A percentile compares a stretch with the other conserved stretches of the same genome.
These are phyloP conservation scores for Myotis vivesi DNA, from an alignment of 2,797 vertebrate genomes.

Conservation along the genomic window DNA sequence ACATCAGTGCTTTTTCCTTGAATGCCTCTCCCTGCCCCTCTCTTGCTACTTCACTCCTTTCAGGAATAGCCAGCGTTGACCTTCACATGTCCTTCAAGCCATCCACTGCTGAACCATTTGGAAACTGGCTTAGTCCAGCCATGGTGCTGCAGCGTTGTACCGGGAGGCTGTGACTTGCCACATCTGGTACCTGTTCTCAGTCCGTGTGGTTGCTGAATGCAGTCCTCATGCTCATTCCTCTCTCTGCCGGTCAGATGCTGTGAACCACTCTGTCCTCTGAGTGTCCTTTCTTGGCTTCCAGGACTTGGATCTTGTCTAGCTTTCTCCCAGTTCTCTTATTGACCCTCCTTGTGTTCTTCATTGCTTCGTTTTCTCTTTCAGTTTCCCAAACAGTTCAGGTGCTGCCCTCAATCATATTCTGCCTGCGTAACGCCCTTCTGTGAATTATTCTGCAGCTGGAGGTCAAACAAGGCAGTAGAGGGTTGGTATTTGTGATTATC, in stretches of 20 bases:
- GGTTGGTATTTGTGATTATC: not conserved
- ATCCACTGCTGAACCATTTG: rapidly evolving
- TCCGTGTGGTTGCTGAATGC: not conserved
- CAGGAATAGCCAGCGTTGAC: rapidly evolving
- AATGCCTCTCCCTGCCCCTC: not conserved
- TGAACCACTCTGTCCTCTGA: not conserved
- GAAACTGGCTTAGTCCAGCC: not conserved
- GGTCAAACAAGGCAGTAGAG: not conserved
- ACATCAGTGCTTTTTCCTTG: rapidly evolving
- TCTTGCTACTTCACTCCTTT: not conserved
- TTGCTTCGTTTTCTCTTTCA: not conserved
- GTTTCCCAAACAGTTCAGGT: not conserved
- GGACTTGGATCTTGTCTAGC: not conserved
- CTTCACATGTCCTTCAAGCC: rapidly evolving
- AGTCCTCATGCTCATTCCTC: not conserved
- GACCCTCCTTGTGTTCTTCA: not conserved
- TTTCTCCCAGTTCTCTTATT: not conserved
- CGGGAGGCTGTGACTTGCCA: rapidly evolving
- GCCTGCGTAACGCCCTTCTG: not conserved
- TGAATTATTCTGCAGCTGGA: not conserved
- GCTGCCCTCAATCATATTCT: too few species aligned
- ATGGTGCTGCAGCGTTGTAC: rapidly evolving
- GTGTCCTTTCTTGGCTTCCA: not conserved
- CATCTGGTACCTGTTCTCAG: rapidly evolving
- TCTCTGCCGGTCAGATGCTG: not conserved